Conservation (phyloP, 2,113 vertebrate species). For the Pangasianodon gigas region DNA sequence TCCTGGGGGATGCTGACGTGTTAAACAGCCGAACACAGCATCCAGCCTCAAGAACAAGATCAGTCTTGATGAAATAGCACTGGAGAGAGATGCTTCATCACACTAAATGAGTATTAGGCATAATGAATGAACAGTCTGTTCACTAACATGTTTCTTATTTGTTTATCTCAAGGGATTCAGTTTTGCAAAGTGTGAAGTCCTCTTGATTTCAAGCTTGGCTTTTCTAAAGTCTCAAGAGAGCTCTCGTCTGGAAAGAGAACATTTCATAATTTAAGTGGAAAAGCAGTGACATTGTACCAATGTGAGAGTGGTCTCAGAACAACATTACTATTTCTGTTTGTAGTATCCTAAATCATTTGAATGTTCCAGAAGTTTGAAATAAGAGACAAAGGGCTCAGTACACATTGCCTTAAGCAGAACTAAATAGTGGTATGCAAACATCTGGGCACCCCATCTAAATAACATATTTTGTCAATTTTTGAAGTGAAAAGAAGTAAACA, state of each 20-base stretch:
- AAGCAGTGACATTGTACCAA: neutral
- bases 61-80: slow-evolving; percentile 24
- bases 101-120: slow-evolving; percentile 22
- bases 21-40: slow-evolving; percentile 6
- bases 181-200: slow-evolving; percentile 7
- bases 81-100: slow-evolving; percentile 20
- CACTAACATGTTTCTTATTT: slow-evolving; percentile 1
- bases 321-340: neutral
- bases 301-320: neutral
- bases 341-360: neutral
- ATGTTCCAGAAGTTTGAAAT: neutral
- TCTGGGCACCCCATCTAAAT: neutral
- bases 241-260: neutral
- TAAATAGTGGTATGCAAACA: neutral
- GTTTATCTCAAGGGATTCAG: slow-evolving; percentile 11
- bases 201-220: neutral
- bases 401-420: neutral
- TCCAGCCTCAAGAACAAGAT: slow-evolving; percentile 30
- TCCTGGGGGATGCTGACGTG: slow-evolving; percentile 22
- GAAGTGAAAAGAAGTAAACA: neutral
- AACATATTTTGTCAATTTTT: neutral
- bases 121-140: slow-evolving; percentile 29
- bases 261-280: neutral
- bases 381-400: neutral
- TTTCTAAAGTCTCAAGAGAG: neutral